phyloP scores from a whole-genome alignment of 2,797 vertebrate species.

The Pipistrellus pipistrellus region DNA sequence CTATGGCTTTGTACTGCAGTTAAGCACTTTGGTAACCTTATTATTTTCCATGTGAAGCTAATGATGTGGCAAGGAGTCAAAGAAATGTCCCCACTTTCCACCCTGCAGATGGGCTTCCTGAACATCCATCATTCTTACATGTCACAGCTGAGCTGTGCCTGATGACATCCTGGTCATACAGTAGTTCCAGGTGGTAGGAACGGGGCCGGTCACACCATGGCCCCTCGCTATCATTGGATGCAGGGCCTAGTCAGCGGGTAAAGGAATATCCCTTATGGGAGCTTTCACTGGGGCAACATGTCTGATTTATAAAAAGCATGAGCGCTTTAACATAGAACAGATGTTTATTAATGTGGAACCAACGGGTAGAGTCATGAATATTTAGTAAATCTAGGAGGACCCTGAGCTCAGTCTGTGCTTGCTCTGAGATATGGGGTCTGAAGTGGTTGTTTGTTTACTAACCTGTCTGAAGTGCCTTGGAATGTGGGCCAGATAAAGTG shows the following conservation, averaged over 20 bases:
- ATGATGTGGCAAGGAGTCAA: not conserved
- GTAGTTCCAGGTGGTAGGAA: not conserved
- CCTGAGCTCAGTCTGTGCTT: not conserved
- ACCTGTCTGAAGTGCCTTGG: slow-evolving; percentile 57
- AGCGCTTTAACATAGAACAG: not conserved
- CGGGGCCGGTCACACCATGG: rapidly evolving
- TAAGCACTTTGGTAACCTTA: not conserved
- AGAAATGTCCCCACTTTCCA: not conserved
- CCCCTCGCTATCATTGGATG: not conserved
- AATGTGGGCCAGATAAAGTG: slow-evolving; percentile 72
- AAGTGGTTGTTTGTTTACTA: slow-evolving; percentile 66
- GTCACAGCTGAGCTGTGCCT: not conserved
- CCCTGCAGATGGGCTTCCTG: not conserved
- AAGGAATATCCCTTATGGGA: not conserved
- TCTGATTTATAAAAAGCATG: not conserved
- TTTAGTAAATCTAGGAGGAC: not conserved
- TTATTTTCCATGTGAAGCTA: not conserved
- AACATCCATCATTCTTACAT: not conserved
- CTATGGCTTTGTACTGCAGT: not conserved
- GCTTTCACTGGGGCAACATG: not conserved
- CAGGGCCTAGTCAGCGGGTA: not conserved
- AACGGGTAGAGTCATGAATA: not conserved
- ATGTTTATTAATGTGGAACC: slow-evolving; percentile 5
- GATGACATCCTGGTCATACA: too few relatives aligned
- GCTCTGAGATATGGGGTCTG: slow-evolving; percentile 1